phyloP scores from a whole-genome alignment of 1,140 invertebrate genomes.

The Heliconius himera region DNA sequence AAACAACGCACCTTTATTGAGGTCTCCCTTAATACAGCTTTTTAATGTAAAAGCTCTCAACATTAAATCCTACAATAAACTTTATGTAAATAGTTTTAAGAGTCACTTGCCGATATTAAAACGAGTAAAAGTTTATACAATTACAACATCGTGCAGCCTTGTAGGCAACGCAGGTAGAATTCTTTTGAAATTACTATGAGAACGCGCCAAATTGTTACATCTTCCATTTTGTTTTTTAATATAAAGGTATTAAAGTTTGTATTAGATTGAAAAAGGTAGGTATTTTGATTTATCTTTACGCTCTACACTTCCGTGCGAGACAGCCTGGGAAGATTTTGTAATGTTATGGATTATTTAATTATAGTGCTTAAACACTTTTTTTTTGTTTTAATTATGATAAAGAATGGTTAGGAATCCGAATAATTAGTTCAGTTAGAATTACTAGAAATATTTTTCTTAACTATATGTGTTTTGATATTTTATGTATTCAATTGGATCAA shows the following conservation, averaged over 20 bases:
- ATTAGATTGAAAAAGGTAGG: conserved; percentile 2
- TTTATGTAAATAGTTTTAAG: conserved; percentile 11
- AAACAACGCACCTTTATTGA: conserved; percentile 15
- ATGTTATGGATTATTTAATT: conserved; percentile 7
- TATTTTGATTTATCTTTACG: conserved; percentile 22
- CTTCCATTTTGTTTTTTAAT: conserved; percentile 16
- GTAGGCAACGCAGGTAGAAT: conserved; percentile 35
- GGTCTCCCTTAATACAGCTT: conserved; percentile 8
- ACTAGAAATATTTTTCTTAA: not conserved
- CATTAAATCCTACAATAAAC: conserved; percentile 9
- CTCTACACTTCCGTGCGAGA: conserved; percentile 15
- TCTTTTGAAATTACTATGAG: conserved; percentile 32
- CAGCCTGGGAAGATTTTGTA: conserved; percentile 4
- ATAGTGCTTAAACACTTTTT: not conserved
- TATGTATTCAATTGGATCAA: not conserved
- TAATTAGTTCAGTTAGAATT: not conserved
- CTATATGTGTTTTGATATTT: not conserved
- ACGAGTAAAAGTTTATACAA: conserved; percentile 32
- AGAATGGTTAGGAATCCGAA: not conserved
- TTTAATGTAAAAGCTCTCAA: conserved; percentile 1
- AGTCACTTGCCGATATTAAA: not conserved
- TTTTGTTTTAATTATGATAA: not conserved
- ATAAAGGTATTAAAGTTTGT: not conserved
- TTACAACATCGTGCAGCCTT: conserved; percentile 36
- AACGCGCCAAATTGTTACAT: conserved; percentile 4